phyloP scores from a whole-genome alignment of 2,797 vertebrate species.

The Otolemur crassicaudatus region DNA sequence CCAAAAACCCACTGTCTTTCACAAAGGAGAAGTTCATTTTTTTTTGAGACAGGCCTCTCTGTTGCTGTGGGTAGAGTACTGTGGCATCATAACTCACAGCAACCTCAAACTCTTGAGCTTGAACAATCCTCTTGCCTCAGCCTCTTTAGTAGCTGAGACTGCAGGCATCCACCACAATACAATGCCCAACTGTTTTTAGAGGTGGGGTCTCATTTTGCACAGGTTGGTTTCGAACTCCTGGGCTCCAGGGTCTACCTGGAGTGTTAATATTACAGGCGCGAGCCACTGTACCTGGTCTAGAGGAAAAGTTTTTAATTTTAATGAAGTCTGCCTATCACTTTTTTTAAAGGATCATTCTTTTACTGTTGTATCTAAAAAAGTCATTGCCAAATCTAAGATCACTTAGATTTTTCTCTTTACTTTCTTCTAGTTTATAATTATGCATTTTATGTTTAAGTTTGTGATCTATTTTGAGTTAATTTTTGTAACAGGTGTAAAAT shows the following conservation, averaged over 20 bases:
- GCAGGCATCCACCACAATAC: no score
- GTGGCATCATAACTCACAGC: no score
- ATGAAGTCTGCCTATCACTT: background rate
- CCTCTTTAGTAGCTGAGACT: no score
- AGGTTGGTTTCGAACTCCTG: no score
- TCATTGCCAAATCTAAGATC: background rate
- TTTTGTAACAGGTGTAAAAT: background rate
- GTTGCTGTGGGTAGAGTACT: no score
- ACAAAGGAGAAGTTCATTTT: background rate
- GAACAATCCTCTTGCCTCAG: no score
- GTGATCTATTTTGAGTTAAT: background rate
- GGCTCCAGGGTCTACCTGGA: no score
- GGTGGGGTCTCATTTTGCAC: no score
- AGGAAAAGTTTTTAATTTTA: background rate
- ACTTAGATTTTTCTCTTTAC: background rate
- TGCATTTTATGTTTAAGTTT: background rate
- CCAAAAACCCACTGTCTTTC: background rate
- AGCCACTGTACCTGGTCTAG: background rate
- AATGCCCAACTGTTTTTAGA: no score
- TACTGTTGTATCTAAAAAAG: background rate
- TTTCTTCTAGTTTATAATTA: background rate
- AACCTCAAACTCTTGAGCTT: no score
- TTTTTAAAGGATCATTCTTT: background rate
- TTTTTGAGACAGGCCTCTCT: no score
- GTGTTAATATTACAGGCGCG: no score